Base-by-base conservation (phyloP, 2,888 invertebrate species). In the Lycophotia porphyrea region DNA sequence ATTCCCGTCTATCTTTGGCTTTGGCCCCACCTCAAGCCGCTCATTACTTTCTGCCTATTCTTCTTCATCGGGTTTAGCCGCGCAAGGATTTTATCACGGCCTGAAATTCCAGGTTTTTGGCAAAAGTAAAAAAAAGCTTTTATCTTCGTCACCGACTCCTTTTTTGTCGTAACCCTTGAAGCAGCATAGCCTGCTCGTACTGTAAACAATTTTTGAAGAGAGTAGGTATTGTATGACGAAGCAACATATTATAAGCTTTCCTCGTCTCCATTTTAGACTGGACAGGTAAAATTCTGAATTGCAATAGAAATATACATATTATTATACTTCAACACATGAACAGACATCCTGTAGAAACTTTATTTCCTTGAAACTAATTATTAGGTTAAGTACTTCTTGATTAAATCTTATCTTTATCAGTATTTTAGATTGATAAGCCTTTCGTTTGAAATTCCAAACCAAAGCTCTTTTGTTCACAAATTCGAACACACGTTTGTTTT, bases 371-470 rank as follows among this genome's bases (percentile, higher is more conserved):
- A 44, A 31, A 34, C 34, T 61, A 55, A 58, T 60, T 63, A 60
- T n/a, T 34, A 18, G 52, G 1, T 49, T 49, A 60, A 15, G 31
- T 52, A 71, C 27, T n/a, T 58, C 27, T n/a, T 58, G 36, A 68
- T 39, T 13, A 2, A 67, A 85, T 82, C 64, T 82, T 82, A 85
- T 82, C 78, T 58, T 49, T 82, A 82, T 71, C 78, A 49, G 60
- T 64, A 69, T 71, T 81, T 67, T 44, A 61, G n/a, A 71, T 39
- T 58, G 71, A 75, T 75, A 84, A 67, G 15, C 7, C 18, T 31
- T 42, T 21, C 11, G 76, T 61, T 27, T 42, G 36, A 27, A 76
- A 42, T 42, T 67, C 18, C 39, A 63, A 49, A 55, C 31, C 65
- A 78, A 67, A 71, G 34, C 18, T 58, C 11, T 60, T 73, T 52